Evolutionary conservation across 1,140 invertebrate genomes (phyloP).

Genomic region (Anoplophora glabripennis): DNA sequence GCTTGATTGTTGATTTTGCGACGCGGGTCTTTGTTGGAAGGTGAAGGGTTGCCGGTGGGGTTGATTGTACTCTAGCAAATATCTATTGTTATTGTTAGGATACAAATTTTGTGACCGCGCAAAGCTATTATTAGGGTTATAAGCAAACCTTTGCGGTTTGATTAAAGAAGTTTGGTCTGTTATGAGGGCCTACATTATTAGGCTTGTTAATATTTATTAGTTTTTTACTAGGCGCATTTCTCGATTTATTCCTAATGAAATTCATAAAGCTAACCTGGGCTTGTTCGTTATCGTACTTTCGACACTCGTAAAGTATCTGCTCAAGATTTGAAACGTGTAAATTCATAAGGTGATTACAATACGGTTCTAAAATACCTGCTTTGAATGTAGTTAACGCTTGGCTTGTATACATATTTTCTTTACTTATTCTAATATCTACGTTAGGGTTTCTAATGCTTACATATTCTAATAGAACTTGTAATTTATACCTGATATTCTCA

Average conservation of each 20-base stretch:
- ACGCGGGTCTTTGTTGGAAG: too few relatives aligned
- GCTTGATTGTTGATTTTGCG: too few relatives aligned
- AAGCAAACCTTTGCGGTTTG: too few relatives aligned
- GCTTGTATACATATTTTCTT: slow-evolving; percentile 12
- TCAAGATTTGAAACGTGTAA: background rate
- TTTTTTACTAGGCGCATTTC: background rate
- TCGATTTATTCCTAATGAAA: background rate
- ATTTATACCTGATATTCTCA: too few relatives aligned
- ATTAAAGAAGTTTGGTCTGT: too few relatives aligned
- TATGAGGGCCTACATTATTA: too few relatives aligned
- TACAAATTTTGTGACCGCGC: too few relatives aligned
- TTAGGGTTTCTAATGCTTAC: slow-evolving; percentile 5
- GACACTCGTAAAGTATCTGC: slow-evolving; percentile 4
- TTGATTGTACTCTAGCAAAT: too few relatives aligned
- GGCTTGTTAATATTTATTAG: too few relatives aligned
- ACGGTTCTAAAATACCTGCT: slow-evolving; percentile 10
- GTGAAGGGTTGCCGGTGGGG: too few relatives aligned
- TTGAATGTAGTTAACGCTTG: slow-evolving; percentile 12
- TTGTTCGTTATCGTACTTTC: slow-evolving; percentile 13
- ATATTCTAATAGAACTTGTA: slow-evolving; percentile 5
- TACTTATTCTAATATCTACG: slow-evolving; percentile 10
- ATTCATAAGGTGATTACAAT: slow-evolving; percentile 6
- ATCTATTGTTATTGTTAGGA: too few relatives aligned
- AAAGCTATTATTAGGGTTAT: too few relatives aligned
- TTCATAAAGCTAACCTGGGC: slow-evolving; percentile 1